These are phyloP conservation scores for Galerucella calmariensis DNA, from an alignment of 2,888 invertebrate species.

Conservation along the genomic window DNA sequence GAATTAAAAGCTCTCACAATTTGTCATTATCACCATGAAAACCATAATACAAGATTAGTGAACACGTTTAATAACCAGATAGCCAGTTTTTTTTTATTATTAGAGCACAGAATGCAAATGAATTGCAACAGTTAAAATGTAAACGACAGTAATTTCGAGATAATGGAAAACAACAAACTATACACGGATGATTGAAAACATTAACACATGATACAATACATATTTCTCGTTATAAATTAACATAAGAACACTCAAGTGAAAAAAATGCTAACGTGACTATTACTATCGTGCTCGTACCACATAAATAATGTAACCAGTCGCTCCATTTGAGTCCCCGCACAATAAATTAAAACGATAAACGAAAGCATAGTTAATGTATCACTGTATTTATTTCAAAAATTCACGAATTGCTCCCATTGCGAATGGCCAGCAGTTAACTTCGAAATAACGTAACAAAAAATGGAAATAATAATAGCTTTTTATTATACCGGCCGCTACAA, in stretches of 20 bases:
- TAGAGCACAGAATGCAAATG: conserved; percentile 13
- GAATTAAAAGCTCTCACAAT: background rate
- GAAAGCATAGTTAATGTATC: conserved; percentile 59
- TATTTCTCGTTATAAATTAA: conserved; percentile 54
- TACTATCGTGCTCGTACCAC: conserved; percentile 59
- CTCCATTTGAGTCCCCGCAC: conserved; percentile 59
- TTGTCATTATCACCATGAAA: background rate
- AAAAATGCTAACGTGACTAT: conserved; percentile 60
- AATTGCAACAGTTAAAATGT: conserved; percentile 14
- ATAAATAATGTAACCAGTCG: conserved; percentile 60
- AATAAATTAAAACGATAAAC: conserved; percentile 62
- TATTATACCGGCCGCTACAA: conserved; percentile 7
- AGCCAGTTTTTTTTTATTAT: background rate
- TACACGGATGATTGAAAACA: conserved; percentile 44
- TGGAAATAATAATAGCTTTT: conserved; percentile 31
- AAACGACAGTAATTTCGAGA: conserved; percentile 13
- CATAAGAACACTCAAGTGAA: conserved; percentile 51
- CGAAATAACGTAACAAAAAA: conserved; percentile 20
- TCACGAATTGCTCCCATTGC: conserved; percentile 54
- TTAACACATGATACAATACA: conserved; percentile 45
- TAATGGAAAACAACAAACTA: background rate
- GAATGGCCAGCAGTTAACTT: conserved; percentile 42
- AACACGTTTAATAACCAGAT: background rate
- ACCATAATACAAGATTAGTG: background rate
- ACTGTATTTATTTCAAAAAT: conserved; percentile 58